Conservation (phyloP, 2,888 invertebrate genomes). For the Lycaena phlaeas region DNA sequence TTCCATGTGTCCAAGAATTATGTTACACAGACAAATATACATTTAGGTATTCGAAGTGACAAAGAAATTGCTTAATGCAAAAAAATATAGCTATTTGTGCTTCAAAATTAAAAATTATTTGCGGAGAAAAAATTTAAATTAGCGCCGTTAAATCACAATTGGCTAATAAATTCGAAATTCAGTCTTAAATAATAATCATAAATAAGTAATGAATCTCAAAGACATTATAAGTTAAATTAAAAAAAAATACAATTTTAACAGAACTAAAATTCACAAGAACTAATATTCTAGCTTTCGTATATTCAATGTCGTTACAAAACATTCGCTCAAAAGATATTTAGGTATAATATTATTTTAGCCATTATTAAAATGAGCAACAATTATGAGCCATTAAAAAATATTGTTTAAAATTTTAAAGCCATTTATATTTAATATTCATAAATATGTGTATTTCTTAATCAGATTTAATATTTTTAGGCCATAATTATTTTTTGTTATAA, state of each 20-base stretch:
- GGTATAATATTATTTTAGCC: too few species aligned
- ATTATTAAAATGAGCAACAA: too few species aligned
- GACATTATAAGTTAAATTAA: neutral
- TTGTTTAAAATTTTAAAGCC: too few species aligned
- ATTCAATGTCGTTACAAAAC: too few species aligned
- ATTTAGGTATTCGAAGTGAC: neutral
- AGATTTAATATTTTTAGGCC: neutral
- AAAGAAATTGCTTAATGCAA: neutral
- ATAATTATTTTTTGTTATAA: neutral
- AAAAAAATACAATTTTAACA: too few species aligned
- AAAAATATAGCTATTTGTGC: conserved; percentile 7
- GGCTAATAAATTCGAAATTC: conserved; percentile 31
- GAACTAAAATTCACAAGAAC: too few species aligned
- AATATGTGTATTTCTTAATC: too few species aligned
- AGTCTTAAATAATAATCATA: conserved; percentile 44
- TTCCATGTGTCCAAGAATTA: neutral
- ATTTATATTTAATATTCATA: too few species aligned
- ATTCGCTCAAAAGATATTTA: too few species aligned
- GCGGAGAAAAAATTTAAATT: neutral
- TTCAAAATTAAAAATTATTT: conserved; percentile 1
- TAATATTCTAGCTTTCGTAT: too few species aligned
- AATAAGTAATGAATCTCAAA: conserved; percentile 11
- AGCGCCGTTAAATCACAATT: neutral
- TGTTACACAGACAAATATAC: neutral
- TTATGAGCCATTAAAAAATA: too few species aligned